Conservation (phyloP, 2,797 vertebrate genomes). For the Falco naumanni region DNA sequence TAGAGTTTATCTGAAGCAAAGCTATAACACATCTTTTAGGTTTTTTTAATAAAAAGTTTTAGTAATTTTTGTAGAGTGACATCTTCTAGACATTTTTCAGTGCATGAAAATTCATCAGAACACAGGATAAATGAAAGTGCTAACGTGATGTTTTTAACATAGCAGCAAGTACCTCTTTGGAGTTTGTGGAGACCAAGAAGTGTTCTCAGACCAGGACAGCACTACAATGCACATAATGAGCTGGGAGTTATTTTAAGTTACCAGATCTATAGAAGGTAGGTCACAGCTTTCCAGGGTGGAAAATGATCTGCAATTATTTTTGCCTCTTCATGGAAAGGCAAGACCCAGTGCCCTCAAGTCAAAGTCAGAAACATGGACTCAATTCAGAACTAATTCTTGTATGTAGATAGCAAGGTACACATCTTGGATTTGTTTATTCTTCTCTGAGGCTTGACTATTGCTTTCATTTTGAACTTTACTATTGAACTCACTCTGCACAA, state of each 20-base stretch:
- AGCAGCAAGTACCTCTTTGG: neutral
- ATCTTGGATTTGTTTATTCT: neutral
- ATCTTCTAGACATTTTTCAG: neutral
- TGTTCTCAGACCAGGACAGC: neutral
- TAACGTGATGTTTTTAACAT: neutral
- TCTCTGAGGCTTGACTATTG: neutral
- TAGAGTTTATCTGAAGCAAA: neutral
- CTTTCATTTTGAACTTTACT: neutral
- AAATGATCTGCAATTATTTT: slow-evolving; percentile 14
- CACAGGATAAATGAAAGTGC: neutral
- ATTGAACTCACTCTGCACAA: neutral
- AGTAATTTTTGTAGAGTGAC: neutral
- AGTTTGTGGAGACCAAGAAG: neutral
- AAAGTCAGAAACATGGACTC: slow-evolving; percentile 1
- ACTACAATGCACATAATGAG: neutral
- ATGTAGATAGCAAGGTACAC: neutral
- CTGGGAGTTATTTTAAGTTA: slow-evolving; percentile 1
- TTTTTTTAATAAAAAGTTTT: neutral
- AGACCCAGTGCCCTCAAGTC: neutral
- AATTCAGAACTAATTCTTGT: neutral
- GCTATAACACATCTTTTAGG: neutral
- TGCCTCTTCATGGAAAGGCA: neutral
- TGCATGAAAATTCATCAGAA: neutral
- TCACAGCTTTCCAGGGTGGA: neutral
- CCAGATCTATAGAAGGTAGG: neutral